Evolutionary conservation across 2,888 invertebrate genomes (phyloP).

Genomic region (Coelinius sp.): DNA sequence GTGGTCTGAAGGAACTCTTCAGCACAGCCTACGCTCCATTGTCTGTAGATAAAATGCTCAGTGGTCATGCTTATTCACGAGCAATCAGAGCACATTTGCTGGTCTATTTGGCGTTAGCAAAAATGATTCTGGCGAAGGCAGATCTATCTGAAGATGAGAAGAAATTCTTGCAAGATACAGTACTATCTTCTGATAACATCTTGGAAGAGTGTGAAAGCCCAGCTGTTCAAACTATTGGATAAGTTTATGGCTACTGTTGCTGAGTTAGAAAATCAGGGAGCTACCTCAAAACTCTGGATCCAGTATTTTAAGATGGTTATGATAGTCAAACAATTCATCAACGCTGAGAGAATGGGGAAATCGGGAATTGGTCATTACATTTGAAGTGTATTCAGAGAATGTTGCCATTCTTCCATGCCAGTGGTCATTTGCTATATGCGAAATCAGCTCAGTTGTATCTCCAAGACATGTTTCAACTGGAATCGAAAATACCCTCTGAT

Average conservation of each 20-base stretch:
- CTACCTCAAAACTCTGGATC: slow-evolving; percentile 43
- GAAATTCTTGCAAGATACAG: too few relatives aligned
- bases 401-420: slow-evolving; percentile 54
- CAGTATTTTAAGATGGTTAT: slow-evolving; percentile 44
- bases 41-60: slow-evolving; percentile 48
- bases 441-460: slow-evolving; percentile 56
- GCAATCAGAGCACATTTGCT: slow-evolving; percentile 41
- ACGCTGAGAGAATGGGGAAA: slow-evolving; percentile 50
- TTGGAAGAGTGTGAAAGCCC: too few relatives aligned
- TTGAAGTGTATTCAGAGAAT: slow-evolving; percentile 50
- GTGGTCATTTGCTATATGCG: slow-evolving; percentile 58
- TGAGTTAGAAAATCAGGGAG: not conserved
- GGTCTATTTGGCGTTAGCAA: not conserved
- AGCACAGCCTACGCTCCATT: slow-evolving; percentile 53
- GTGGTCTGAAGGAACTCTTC: slow-evolving; percentile 62
- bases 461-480: slow-evolving; percentile 53
- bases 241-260: too few relatives aligned
- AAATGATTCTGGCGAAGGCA: too few relatives aligned
- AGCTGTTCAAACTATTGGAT: too few relatives aligned
- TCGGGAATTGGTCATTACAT: slow-evolving; percentile 51
- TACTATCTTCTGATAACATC: too few relatives aligned
- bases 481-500: slow-evolving; percentile 33
- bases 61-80: slow-evolving; percentile 35
- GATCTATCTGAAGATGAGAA: too few relatives aligned
- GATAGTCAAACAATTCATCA: slow-evolving; percentile 42